These are phyloP conservation scores for Mastigias papua DNA, from an alignment of 30 jellyfish, hydroid and myxozoan species.

Conservation along the genomic window DNA sequence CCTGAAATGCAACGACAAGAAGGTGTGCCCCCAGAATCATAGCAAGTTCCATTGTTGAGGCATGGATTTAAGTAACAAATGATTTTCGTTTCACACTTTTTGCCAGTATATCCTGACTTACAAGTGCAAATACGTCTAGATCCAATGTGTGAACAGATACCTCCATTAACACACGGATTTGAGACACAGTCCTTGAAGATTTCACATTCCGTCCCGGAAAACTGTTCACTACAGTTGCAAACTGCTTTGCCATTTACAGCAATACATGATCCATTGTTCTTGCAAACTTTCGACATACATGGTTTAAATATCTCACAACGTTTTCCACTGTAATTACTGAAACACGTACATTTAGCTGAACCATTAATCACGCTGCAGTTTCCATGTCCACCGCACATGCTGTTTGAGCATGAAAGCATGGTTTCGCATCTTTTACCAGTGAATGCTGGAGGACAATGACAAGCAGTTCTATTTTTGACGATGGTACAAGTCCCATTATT, in stretches of 20 bases:
- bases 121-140: slow-evolving; percentile 6
- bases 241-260: background rate
- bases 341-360: background rate
- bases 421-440: slow-evolving; percentile 16
- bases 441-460: slow-evolving; percentile 15
- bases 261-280: slow-evolving; percentile 3
- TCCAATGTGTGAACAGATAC: slow-evolving; percentile 2
- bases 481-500: slow-evolving; percentile 27
- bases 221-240: slow-evolving; percentile 26
- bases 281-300: slow-evolving; percentile 1
- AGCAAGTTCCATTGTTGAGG: slow-evolving; percentile 23
- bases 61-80: slow-evolving; percentile 20
- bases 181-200: background rate
- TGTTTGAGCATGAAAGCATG: background rate
- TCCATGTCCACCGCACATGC: background rate
- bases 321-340: background rate
- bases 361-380: background rate
- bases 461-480: background rate
- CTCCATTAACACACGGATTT: slow-evolving; percentile 29
- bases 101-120: slow-evolving; percentile 12
- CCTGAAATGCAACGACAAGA: slow-evolving; percentile 11
- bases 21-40: background rate
- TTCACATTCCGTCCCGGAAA: slow-evolving; percentile 7
- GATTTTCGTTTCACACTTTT: background rate
- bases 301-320: background rate